Base-by-base conservation (phyloP, 2,113 vertebrate genomes). In the Alligator mississippiensis region DNA sequence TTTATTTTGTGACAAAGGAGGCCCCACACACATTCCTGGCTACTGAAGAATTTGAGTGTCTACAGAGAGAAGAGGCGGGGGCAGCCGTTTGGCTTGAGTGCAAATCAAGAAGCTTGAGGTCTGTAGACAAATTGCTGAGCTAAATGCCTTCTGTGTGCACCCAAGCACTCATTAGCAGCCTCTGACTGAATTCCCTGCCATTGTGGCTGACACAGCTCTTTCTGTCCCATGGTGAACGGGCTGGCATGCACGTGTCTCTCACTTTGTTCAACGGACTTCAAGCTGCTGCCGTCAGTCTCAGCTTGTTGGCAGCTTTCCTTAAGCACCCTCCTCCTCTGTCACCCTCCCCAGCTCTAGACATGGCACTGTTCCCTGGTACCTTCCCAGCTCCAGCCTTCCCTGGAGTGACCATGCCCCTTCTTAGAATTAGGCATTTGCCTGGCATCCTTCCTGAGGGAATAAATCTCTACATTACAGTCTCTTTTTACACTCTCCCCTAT, bases 121-220 rank as follows among this genome's bases (percentile, higher is more conserved):
- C 82, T 54, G 59, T 72, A 90, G 86, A 66, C 27, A 92, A 90
- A 86, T 27, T 86, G 66, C 30, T 78, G 78, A 88, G 30, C 63
- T 96, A 93, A 70, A 79, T 89, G 93, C 92, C 92, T 1, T 59
- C 81, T 95, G 82, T 62, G 83, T 47, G 85, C 95, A 88, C 1
- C 47, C 47, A 8, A 47, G 47, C 47, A 0, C 70, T 58, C 11
- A 15, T 82, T 75, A 90, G 54, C 80, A 64, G 87, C 75, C 61
- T 85, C 93, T 85, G 90, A 70, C 78, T 86, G 89, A 94, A 72
- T 62, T 75, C 38, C 90, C 25, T 47, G 11, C 62, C 27, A n/a
- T 19, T 84, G 85, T 16, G 91, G 81, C 25, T 38, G 27, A 47
- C 34, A 17, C 13, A 62, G 66, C 15, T 89, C 78, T 93, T 62